Conservation (phyloP, 2,113 vertebrate species). For the Sprattus sprattus region DNA sequence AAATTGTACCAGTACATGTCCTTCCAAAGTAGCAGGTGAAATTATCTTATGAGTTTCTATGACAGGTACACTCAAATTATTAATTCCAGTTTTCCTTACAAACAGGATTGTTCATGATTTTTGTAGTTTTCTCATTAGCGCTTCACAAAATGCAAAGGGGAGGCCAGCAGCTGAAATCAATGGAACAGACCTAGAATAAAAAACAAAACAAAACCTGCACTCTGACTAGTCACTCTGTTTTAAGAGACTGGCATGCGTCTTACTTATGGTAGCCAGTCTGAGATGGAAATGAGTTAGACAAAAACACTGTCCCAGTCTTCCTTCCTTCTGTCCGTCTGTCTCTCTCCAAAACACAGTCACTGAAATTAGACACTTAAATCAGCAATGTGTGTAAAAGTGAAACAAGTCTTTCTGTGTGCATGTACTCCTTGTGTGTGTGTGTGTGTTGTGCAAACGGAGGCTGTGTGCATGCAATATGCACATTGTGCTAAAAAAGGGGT, state of each 20-base stretch:
- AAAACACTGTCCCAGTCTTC: slow-evolving; percentile 19
- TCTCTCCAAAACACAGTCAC: not conserved
- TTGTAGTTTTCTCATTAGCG: not conserved
- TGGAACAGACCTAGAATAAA: not conserved
- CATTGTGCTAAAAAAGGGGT: not conserved
- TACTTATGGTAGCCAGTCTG: not conserved
- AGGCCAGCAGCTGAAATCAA: not conserved
- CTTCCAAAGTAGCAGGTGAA: not conserved
- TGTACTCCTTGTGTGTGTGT: not conserved
- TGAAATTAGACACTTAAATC: not conserved
- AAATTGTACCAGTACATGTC: not conserved
- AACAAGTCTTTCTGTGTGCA: slow-evolving; percentile 10
- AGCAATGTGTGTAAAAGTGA: slow-evolving; percentile 15
- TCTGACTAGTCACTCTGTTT: not conserved
- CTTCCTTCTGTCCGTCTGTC: not conserved
- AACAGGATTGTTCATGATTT: not conserved
- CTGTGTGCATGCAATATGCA: not conserved
- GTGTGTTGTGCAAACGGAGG: not conserved
- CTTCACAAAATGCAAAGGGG: not conserved
- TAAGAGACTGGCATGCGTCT: not conserved
- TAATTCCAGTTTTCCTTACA: not conserved
- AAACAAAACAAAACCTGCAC: not conserved
- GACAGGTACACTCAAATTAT: not conserved
- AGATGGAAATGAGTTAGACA: not conserved
- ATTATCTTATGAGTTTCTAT: not conserved